phyloP scores from a whole-genome alignment of 2,113 vertebrate species.

The Sinosuthora webbiana region DNA sequence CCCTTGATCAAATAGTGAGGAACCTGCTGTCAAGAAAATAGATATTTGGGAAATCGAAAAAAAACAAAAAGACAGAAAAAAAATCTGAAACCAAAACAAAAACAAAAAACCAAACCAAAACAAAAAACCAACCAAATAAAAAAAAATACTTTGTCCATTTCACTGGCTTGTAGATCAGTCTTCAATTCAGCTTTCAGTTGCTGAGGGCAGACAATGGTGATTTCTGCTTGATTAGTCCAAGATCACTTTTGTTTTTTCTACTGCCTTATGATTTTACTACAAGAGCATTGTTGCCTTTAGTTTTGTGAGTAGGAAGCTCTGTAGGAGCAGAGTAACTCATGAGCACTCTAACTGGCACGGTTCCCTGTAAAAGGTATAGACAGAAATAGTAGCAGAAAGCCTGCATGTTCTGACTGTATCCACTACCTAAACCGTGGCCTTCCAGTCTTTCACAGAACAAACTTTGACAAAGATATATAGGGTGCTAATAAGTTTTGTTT shows the following conservation, averaged over 20 bases:
- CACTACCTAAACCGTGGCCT: not conserved
- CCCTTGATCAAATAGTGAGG: constrained; percentile 59
- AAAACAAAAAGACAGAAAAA: not conserved
- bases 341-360: not conserved
- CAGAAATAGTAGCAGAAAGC: not conserved
- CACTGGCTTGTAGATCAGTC: not conserved
- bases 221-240: not conserved
- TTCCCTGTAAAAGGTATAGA: not conserved
- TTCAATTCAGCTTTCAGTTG: not conserved
- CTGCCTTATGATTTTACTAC: not conserved
- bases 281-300: not conserved
- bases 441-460: not conserved
- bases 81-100: not conserved
- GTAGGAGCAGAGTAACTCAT: not conserved
- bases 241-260: not conserved
- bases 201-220: not conserved
- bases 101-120: not conserved
- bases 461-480: not conserved
- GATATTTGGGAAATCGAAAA: not conserved
- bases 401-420: not conserved
- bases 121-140: not conserved
- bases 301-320: not conserved
- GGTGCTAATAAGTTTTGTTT: not conserved
- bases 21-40: constrained; percentile 60
- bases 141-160: not conserved